Conservation (phyloP, 37 sponge, comb jelly and placozoan species). For the Eunapius fragilis region DNA sequence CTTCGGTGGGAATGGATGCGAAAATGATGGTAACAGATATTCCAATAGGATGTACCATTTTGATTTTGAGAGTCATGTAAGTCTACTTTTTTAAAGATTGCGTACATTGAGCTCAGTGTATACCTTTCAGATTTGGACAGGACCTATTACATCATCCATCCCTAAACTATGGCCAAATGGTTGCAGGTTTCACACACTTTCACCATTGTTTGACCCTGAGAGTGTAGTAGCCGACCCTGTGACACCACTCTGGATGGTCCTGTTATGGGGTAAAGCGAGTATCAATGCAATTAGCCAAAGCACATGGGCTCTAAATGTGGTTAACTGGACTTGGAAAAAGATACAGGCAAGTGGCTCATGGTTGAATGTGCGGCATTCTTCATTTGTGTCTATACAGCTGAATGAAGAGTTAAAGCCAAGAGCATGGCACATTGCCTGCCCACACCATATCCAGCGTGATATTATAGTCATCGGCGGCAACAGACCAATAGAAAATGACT, state of each 20-base stretch:
- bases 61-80: background rate
- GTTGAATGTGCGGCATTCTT: background rate
- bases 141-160: background rate
- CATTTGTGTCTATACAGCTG: background rate
- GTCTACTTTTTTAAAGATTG: background rate
- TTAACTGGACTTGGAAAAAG: background rate
- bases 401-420: background rate
- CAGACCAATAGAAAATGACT: background rate
- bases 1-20: conserved; percentile 35
- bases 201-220: conserved; percentile 41
- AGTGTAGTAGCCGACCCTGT: background rate
- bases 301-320: background rate
- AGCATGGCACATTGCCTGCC: background rate
- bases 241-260: background rate
- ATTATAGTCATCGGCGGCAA: background rate
- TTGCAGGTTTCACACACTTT: conserved; percentile 7
- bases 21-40: background rate
- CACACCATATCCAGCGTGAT: background rate
- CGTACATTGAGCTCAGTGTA: no score
- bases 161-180: conserved; percentile 12
- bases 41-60: background rate
- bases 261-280: background rate
- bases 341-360: background rate
- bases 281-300: background rate
- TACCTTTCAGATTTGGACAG: conserved; percentile 16